Evolutionary conservation across 2,113 vertebrate genomes (phyloP).

Genomic region (Scatophagus argus): DNA sequence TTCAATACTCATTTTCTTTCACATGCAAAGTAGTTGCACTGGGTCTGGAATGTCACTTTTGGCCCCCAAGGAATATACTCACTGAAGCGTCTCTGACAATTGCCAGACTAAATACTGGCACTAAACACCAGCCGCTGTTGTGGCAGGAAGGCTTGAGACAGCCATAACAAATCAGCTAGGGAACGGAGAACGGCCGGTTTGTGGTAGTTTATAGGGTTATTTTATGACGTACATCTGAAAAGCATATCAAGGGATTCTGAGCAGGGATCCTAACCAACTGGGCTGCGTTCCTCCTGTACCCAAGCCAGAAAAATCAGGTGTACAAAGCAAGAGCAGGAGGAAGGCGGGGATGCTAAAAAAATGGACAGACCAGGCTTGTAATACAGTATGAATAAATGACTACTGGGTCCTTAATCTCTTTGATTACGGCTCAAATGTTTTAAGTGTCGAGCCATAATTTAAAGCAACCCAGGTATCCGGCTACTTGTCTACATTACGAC

Average conservation of each 20-base stretch:
- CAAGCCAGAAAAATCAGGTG: constrained; percentile 52
- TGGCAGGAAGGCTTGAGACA: constrained; percentile 67
- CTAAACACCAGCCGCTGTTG: constrained; percentile 67
- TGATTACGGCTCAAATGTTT: constrained; percentile 24
- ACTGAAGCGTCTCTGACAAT: constrained; percentile 72
- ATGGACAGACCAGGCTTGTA: constrained; percentile 2
- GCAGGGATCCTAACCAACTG: constrained; percentile 31
- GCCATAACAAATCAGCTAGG: constrained; percentile 70
- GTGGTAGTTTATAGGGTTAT: constrained; percentile 61
- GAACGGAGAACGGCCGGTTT: constrained; percentile 43
- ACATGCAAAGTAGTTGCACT: constrained; percentile 65
- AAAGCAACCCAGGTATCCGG: constrained; percentile 16
- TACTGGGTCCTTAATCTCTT: constrained; percentile 15
- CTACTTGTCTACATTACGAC: constrained; percentile 19
- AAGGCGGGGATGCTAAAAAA: neutral
- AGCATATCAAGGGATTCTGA: constrained; percentile 57
- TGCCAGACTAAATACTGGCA: constrained; percentile 74
- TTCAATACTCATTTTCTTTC: constrained; percentile 75
- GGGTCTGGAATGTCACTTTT: constrained; percentile 71
- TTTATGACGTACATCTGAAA: constrained; percentile 76
- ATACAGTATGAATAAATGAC: neutral
- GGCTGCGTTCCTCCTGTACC: constrained; percentile 11
- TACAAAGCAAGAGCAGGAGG: constrained; percentile 4
- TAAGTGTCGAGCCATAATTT: neutral
- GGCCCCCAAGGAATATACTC: constrained; percentile 61